These are phyloP conservation scores for Camelus bactrianus DNA, from an alignment of 2,113 vertebrate genomes.

Conservation along the genomic window DNA sequence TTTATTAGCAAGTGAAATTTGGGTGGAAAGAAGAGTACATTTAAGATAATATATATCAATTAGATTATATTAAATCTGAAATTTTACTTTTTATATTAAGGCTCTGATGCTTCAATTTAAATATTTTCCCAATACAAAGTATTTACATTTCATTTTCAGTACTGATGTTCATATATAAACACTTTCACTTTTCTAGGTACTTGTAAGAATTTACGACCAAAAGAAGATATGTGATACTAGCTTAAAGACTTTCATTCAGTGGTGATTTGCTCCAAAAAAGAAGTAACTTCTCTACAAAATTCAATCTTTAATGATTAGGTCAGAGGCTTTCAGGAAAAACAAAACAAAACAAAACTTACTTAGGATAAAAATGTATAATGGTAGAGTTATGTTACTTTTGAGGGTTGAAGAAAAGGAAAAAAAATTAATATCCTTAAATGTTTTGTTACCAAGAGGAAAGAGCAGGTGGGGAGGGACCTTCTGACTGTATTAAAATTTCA, in stretches of 20 bases:
- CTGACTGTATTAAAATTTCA: not conserved
- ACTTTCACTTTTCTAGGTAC: not conserved
- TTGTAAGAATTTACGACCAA: not conserved
- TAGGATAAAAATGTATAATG: not conserved
- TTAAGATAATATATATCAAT: not conserved
- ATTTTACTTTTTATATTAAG: not conserved
- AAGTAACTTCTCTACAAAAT: not conserved
- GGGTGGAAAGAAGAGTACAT: not conserved
- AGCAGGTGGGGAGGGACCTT: rapidly evolving
- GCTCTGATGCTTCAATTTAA: not conserved
- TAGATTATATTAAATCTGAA: not conserved
- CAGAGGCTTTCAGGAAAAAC: not conserved
- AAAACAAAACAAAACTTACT: not conserved
- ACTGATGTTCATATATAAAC: not conserved
- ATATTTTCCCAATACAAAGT: not conserved
- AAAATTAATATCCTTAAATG: not conserved
- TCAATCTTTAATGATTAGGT: not conserved
- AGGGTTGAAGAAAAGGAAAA: not conserved
- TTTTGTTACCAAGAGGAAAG: not conserved
- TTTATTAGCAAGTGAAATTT: not conserved
- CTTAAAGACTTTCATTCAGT: not conserved
- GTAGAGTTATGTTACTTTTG: not conserved
- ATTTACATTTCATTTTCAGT: not conserved
- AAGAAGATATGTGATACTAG: not conserved
- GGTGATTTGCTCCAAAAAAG: not conserved